phyloP scores from a whole-genome alignment of 2,888 invertebrate genomes.

The Caprella mutica region DNA sequence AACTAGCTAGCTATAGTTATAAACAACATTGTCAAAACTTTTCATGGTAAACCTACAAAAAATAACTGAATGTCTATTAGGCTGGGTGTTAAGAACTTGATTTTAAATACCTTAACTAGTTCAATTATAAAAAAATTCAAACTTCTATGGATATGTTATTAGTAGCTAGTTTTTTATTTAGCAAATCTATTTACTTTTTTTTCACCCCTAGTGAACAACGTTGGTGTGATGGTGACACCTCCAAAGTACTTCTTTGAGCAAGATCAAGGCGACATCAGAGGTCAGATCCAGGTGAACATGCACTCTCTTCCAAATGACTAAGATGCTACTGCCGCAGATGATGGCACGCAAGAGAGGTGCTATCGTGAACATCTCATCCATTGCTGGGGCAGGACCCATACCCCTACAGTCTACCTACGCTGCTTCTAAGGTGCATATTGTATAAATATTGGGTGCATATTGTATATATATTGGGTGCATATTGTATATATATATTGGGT shows the following conservation, averaged over 20 bases:
- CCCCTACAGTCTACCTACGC: slow-evolving; percentile 46
- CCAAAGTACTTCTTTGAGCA: slow-evolving; percentile 44
- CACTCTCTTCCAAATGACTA: slow-evolving; percentile 46
- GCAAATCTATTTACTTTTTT: too few species aligned
- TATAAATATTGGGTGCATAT: too few species aligned
- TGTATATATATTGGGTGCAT: too few species aligned
- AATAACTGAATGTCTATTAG: too few species aligned
- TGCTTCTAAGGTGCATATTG: slow-evolving; percentile 45
- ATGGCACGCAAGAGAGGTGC: slow-evolving; percentile 42
- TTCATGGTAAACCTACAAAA: too few species aligned
- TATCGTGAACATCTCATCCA: slow-evolving; percentile 44
- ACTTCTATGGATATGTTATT: neutral
- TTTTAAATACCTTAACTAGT: too few species aligned
- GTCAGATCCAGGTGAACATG: slow-evolving; percentile 44
- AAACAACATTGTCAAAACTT: too few species aligned
- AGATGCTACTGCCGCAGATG: slow-evolving; percentile 46
- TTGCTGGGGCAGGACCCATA: slow-evolving; percentile 42
- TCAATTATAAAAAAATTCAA: too few species aligned
- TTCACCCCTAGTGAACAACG: slow-evolving; percentile 48
- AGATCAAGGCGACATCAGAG: slow-evolving; percentile 40
- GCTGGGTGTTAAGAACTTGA: too few species aligned
- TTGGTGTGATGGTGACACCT: slow-evolving; percentile 45
- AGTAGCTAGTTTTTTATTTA: neutral
- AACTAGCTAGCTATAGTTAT: too few species aligned
- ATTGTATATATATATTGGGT: too few species aligned